These are phyloP conservation scores for Cydia strobilella DNA, from an alignment of 1,140 invertebrate genomes.

Conservation along the genomic window DNA sequence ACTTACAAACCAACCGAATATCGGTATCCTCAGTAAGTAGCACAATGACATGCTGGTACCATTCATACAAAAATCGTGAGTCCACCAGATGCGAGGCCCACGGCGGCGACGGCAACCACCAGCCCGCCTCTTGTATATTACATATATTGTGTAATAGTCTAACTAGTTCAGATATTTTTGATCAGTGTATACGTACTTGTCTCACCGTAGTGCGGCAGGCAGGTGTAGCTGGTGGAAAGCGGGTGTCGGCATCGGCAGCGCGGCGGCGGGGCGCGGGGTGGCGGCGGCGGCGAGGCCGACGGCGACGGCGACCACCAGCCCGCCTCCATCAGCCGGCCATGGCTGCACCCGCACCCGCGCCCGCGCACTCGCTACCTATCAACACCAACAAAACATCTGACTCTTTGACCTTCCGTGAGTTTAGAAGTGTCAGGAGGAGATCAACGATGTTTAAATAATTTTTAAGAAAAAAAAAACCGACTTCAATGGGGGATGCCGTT, in stretches of 20 bases:
- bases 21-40: too few relatives aligned
- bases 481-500: too few relatives aligned
- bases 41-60: too few relatives aligned
- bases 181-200: neutral
- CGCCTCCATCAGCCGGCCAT: constrained; percentile 70
- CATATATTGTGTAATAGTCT: too few relatives aligned
- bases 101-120: constrained; percentile 70
- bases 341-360: constrained; percentile 68
- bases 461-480: too few relatives aligned
- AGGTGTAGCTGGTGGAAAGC: constrained; percentile 68
- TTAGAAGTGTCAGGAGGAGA: too few relatives aligned
- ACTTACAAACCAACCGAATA: too few relatives aligned
- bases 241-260: constrained; percentile 63
- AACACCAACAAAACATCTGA: neutral
- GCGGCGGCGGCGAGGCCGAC: constrained; percentile 72
- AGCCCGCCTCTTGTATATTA: too few relatives aligned
- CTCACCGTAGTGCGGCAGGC: constrained; percentile 68
- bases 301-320: constrained; percentile 72
- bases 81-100: constrained; percentile 49
- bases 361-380: constrained; percentile 70
- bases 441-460: too few relatives aligned
- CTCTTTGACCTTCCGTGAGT: too few relatives aligned
- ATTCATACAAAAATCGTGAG: too few relatives aligned
- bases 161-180: constrained; percentile 22
- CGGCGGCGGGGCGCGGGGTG: constrained; percentile 68